Evolutionary conservation across 2,113 vertebrate species (phyloP).

Genomic region (Thunnus maccoyii): DNA sequence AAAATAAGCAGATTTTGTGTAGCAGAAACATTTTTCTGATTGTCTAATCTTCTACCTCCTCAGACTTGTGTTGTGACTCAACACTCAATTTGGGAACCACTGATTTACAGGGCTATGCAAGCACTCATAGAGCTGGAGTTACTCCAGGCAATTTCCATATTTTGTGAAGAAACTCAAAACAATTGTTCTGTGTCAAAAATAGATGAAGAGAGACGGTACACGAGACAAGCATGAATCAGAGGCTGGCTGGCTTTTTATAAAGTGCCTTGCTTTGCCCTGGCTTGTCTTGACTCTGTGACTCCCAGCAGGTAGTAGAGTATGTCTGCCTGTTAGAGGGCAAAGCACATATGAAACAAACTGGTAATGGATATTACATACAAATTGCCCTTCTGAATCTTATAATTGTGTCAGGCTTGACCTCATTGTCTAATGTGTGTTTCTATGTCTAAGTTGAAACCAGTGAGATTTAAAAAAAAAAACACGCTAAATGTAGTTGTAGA

Average conservation of each 20-base stretch:
- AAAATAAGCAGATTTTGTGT: neutral
- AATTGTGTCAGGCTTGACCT: constrained; percentile 9
- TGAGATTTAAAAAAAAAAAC: constrained; percentile 1
- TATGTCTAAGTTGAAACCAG: constrained; percentile 15
- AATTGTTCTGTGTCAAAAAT: neutral
- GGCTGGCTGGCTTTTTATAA: constrained; percentile 16
- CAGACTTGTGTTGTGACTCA: neutral
- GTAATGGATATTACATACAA: constrained; percentile 24
- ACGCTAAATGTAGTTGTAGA: neutral
- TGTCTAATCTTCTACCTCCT: neutral
- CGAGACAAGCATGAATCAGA: constrained; percentile 32
- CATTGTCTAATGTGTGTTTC: constrained; percentile 11
- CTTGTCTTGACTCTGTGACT: constrained; percentile 34
- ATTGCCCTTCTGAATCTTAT: constrained; percentile 21
- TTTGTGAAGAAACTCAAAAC: neutral
- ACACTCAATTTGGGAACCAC: neutral
- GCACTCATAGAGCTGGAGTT: neutral
- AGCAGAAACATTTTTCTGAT: neutral
- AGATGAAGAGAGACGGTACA: neutral
- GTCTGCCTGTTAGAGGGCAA: constrained; percentile 22
- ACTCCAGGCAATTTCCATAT: constrained; percentile 3
- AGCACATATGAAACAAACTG: neutral
- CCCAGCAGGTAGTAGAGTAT: constrained; percentile 5
- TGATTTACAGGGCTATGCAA: neutral
- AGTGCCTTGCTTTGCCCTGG: constrained; percentile 17